These are phyloP conservation scores for Neodiprion lecontei DNA, from an alignment of 1,140 invertebrate genomes.

Conservation along the genomic window DNA sequence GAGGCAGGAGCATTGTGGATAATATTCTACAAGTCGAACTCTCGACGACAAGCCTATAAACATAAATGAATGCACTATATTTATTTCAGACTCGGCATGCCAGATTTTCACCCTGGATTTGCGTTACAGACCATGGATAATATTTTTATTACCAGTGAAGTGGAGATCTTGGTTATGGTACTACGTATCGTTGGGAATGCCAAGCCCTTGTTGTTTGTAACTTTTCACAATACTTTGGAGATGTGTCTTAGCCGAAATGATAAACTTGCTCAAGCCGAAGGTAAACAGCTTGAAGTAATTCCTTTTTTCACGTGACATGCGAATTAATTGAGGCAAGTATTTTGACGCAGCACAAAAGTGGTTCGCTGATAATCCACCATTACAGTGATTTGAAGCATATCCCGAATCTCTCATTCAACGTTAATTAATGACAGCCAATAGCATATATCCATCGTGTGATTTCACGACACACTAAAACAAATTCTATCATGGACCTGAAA, in stretches of 20 bases:
- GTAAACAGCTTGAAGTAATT: background rate
- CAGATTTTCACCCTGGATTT: conserved; percentile 40
- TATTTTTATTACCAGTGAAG: conserved; percentile 33
- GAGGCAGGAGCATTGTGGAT: too few species aligned
- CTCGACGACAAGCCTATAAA: too few species aligned
- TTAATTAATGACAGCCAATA: too few species aligned
- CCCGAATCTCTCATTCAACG: too few species aligned
- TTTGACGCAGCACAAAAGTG: background rate
- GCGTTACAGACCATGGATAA: conserved; percentile 44
- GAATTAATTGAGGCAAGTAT: too few species aligned
- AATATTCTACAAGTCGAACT: too few species aligned
- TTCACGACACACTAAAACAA: too few species aligned
- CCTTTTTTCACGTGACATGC: too few species aligned
- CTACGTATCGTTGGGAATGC: conserved; percentile 32
- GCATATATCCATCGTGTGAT: too few species aligned
- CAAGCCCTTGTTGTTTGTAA: conserved; percentile 37
- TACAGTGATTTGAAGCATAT: too few species aligned
- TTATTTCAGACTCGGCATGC: conserved; percentile 31
- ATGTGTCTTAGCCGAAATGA: conserved; percentile 22
- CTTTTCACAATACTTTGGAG: conserved; percentile 38
- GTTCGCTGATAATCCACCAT: too few species aligned
- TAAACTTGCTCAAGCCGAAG: conserved; percentile 17
- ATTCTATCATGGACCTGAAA: too few species aligned
- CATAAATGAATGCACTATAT: background rate
- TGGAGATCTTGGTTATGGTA: conserved; percentile 25